A percentile compares a stretch with the other conserved stretches of the same genome.
These are phyloP conservation scores for Aplysina aerophoba DNA, from an alignment of 37 sponge, comb jelly and placozoan genomes.

Conservation along the genomic window DNA sequence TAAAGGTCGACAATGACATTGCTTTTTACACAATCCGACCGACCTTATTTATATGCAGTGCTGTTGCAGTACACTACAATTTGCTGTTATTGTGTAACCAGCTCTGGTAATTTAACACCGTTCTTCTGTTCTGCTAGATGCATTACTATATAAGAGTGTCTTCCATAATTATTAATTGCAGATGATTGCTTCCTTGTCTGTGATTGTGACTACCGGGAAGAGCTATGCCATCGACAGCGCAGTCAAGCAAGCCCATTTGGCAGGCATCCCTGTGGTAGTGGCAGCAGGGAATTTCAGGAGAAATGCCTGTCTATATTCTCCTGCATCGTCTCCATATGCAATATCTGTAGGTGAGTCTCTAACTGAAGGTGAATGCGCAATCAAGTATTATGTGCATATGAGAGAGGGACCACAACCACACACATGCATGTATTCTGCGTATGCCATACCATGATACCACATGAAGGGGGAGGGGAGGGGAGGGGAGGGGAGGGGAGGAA, in stretches of 20 bases:
- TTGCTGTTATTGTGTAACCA: no score
- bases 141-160: background rate
- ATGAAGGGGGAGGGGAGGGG: no score
- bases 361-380: background rate
- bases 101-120: background rate
- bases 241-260: background rate
- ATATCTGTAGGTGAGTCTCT: background rate
- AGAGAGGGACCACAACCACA: background rate
- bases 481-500: no score
- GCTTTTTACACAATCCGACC: no score
- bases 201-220: background rate
- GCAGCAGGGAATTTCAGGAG: conserved; percentile 64
- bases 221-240: background rate
- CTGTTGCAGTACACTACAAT: no score
- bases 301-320: conserved; percentile 10
- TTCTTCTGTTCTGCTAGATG: background rate
- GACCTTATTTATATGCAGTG: no score
- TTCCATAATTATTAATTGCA: background rate
- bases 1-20: no score
- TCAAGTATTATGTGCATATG: background rate
- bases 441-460: no score
- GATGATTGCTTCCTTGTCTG: background rate
- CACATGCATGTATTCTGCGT: no score
- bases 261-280: conserved; percentile 53
- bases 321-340: background rate